phyloP scores from a whole-genome alignment of 2,888 invertebrate genomes.

The Eupithecia dodoneata region DNA sequence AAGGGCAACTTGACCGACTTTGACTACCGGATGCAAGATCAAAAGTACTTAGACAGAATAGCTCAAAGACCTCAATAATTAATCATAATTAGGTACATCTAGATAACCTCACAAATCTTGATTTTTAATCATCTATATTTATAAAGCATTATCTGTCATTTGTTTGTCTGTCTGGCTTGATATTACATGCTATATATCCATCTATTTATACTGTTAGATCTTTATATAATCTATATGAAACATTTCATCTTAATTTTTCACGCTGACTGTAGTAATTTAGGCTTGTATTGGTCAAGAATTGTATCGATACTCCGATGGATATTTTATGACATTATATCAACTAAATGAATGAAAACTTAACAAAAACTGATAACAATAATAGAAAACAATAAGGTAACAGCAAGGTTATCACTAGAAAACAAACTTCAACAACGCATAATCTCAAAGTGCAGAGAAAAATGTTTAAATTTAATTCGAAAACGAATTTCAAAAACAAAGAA shows the following conservation, averaged over 20 bases:
- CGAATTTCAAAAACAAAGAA: too few relatives aligned
- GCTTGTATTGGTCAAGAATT: too few relatives aligned
- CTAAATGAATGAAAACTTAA: too few relatives aligned
- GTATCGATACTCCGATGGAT: too few relatives aligned
- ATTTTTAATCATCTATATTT: background rate
- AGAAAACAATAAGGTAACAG: too few relatives aligned
- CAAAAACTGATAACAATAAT: too few relatives aligned
- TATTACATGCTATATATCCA: background rate
- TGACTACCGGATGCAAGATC: background rate
- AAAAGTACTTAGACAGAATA: background rate
- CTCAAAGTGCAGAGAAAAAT: too few relatives aligned
- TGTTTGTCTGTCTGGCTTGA: background rate
- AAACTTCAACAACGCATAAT: too few relatives aligned
- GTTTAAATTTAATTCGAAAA: too few relatives aligned
- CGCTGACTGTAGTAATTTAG: background rate
- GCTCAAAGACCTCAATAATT: background rate
- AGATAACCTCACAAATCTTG: background rate
- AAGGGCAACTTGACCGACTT: background rate
- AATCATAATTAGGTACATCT: background rate
- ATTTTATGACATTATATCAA: too few relatives aligned
- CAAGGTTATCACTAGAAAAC: too few relatives aligned
- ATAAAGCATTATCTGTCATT: background rate
- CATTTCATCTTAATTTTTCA: background rate
- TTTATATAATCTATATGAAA: background rate
- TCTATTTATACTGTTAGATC: background rate